phyloP scores from a whole-genome alignment of 2,797 vertebrate genomes.

The Tokudaia muenninki region DNA sequence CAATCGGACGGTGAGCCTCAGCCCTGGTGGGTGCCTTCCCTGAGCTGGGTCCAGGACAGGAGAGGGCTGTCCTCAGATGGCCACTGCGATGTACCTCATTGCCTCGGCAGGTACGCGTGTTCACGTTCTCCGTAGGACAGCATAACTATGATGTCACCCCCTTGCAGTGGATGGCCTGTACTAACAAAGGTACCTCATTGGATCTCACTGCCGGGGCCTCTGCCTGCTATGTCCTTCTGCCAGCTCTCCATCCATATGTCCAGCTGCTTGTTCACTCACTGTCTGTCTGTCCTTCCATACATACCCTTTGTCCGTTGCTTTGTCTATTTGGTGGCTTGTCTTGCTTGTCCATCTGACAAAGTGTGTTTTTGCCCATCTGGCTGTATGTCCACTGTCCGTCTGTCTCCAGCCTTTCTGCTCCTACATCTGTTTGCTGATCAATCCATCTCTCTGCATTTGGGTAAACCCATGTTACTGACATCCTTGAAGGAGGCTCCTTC shows the following conservation, averaged over 20 bases:
- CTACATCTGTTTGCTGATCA: not conserved
- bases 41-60: not conserved
- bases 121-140: slow-evolving; percentile 98
- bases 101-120: slow-evolving; percentile 94
- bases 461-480: not conserved
- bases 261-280: not conserved
- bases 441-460: not conserved
- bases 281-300: not conserved
- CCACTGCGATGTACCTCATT: not conserved
- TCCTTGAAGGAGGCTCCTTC: not conserved
- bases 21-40: not conserved
- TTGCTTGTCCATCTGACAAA: not conserved
- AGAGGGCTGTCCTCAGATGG: not conserved
- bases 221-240: not conserved
- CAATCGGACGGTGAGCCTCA: slow-evolving; percentile 95
- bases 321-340: not conserved
- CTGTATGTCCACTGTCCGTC: not conserved
- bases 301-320: not conserved
- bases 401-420: not conserved
- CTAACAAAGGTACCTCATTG: slow-evolving; percentile 94
- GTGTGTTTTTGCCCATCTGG: not conserved
- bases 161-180: slow-evolving; percentile 98
- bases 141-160: slow-evolving; percentile 99
- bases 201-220: not conserved
- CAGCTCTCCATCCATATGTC: not conserved